Conservation (phyloP, 1,140 invertebrate genomes). For the Littorina saxatilis region DNA sequence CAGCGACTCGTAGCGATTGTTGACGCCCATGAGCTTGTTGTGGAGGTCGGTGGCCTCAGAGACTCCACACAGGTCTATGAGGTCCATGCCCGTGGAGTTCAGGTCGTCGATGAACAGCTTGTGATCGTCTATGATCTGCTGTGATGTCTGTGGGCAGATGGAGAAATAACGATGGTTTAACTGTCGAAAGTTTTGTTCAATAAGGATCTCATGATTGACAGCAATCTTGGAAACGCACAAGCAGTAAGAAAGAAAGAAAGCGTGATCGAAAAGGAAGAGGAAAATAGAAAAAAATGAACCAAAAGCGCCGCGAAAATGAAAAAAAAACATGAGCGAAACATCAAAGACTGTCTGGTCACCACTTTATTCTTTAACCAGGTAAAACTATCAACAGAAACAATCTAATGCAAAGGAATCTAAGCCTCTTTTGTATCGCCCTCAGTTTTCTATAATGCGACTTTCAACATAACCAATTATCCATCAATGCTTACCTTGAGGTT, state of each 20-base stretch:
- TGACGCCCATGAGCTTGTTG: conserved; percentile 91
- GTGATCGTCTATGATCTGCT: conserved; percentile 95
- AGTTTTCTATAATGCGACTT: too few relatives aligned
- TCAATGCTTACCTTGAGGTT: conserved; percentile 87
- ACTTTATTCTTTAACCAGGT: background rate
- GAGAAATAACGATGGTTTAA: background rate
- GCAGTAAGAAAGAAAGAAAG: too few relatives aligned
- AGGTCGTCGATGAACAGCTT: conserved; percentile 97
- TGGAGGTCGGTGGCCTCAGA: conserved; percentile 93
- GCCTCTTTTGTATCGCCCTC: too few relatives aligned
- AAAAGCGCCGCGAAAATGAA: background rate
- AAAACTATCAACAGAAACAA: background rate
- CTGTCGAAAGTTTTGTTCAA: too few relatives aligned
- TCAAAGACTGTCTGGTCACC: background rate
- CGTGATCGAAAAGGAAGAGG: too few relatives aligned
- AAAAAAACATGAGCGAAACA: background rate
- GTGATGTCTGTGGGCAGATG: conserved; percentile 61
- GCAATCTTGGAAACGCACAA: too few relatives aligned
- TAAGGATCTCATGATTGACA: too few relatives aligned
- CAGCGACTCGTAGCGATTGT: conserved; percentile 90
- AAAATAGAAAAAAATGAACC: too few relatives aligned
- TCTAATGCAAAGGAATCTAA: background rate
- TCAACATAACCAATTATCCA: too few relatives aligned
- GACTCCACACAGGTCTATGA: conserved; percentile 91
- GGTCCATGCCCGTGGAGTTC: conserved; percentile 94